Conservation (phyloP, 2,113 vertebrate genomes). For the Pelecanoides urinatrix region DNA sequence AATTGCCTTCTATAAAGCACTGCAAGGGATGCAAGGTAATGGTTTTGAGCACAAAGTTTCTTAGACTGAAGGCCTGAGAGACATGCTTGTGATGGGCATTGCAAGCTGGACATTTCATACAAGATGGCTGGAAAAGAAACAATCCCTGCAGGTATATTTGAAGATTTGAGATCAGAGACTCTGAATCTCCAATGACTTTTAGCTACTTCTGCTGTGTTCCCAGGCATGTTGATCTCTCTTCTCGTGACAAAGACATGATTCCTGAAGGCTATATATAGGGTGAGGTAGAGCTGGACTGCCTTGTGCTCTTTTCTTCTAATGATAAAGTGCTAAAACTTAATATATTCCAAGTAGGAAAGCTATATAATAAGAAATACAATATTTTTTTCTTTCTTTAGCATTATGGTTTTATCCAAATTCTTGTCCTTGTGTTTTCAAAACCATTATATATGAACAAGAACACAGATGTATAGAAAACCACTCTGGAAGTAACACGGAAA, state of each 20-base stretch:
- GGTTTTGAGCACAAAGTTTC: neutral
- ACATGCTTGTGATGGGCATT: neutral
- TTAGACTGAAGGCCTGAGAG: neutral
- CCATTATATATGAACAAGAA: neutral
- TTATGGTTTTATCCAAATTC: neutral
- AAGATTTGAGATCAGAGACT: neutral
- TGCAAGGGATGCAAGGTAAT: neutral
- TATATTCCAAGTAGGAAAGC: neutral
- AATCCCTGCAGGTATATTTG: neutral
- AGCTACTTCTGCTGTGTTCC: neutral
- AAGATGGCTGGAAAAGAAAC: neutral
- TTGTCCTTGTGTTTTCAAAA: neutral
- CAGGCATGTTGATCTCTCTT: neutral
- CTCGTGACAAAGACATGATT: neutral
- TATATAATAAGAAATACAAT: neutral
- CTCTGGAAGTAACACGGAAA: neutral
- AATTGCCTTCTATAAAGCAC: neutral
- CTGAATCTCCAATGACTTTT: neutral
- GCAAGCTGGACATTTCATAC: neutral
- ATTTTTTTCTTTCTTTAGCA: neutral
- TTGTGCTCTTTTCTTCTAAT: neutral
- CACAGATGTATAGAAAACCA: neutral
- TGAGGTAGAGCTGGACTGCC: neutral
- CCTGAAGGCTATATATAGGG: neutral
- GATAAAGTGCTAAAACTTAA: neutral